Evolutionary conservation across 2,797 vertebrate species (phyloP).

Genomic region (Argya squamiceps): DNA sequence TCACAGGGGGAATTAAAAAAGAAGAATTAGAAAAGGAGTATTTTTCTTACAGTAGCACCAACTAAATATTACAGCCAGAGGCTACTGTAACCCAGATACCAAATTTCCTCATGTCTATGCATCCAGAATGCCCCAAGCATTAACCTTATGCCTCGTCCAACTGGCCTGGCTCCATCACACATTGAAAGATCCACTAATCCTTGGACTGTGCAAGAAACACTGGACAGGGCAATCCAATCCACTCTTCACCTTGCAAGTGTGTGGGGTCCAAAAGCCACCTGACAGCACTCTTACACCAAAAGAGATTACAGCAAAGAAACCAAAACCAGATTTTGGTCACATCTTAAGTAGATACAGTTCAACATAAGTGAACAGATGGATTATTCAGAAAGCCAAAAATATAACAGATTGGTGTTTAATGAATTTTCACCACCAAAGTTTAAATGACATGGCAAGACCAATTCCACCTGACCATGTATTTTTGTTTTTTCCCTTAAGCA

Average conservation of each 20-base stretch:
- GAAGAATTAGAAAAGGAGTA: not conserved
- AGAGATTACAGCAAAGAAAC: not conserved
- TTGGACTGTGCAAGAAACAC: not conserved
- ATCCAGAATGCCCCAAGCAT: not conserved
- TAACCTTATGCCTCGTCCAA: not conserved
- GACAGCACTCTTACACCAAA: not conserved
- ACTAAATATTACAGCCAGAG: not conserved
- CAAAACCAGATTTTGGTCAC: not conserved
- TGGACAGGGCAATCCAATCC: not conserved
- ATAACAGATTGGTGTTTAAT: not conserved
- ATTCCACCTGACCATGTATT: not conserved
- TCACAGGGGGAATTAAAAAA: not conserved
- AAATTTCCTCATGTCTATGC: not conserved
- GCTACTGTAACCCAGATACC: slow-evolving; percentile 11
- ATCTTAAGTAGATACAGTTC: not conserved
- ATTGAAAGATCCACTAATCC: not conserved
- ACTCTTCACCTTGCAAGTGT: not conserved
- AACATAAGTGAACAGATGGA: not conserved
- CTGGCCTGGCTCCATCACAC: not conserved
- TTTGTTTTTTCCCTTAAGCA: not conserved
- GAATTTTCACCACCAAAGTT: not conserved
- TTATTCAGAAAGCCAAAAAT: not conserved
- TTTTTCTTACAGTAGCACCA: not conserved
- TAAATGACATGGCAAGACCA: not conserved
- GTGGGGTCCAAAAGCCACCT: not conserved